Percentiles rank a stretch among this genome's conserved stretches.
These are phyloP conservation scores for Cephus pulcher DNA, from an alignment of 2,888 invertebrate genomes.

Conservation along the genomic window DNA sequence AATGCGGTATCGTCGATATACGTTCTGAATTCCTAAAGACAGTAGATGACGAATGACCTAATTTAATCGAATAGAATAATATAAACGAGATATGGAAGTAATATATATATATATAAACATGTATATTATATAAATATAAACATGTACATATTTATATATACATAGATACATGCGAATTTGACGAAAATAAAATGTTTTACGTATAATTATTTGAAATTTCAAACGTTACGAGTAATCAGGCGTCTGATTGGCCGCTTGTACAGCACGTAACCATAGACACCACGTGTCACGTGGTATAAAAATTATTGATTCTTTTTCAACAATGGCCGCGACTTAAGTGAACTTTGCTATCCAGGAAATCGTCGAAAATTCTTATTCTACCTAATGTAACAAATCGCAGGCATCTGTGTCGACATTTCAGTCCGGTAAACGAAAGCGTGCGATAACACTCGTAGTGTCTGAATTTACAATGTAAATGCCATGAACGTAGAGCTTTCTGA, in stretches of 20 bases:
- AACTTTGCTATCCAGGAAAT: background rate
- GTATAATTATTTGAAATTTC: background rate
- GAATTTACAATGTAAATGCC: background rate
- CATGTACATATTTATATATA: conserved; percentile 18
- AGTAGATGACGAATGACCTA: conserved; percentile 22
- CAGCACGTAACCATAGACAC: background rate
- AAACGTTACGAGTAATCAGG: background rate
- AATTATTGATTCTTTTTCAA: background rate
- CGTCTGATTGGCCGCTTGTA: background rate
- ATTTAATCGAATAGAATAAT: conserved; percentile 24
- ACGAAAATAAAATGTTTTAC: conserved; percentile 6
- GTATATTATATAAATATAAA: conserved; percentile 7
- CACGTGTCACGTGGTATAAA: background rate
- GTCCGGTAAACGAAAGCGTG: background rate
- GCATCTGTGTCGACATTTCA: background rate
- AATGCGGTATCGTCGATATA: background rate
- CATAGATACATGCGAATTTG: conserved; percentile 24
- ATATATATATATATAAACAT: conserved; percentile 29
- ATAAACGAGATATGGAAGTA: conserved; percentile 28
- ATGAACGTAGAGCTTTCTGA: background rate
- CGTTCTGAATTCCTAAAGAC: background rate
- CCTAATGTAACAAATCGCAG: background rate
- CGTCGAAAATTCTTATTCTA: background rate
- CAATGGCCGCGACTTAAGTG: background rate
- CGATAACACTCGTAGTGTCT: background rate